These are phyloP conservation scores for Myotis myotis DNA, from an alignment of 2,797 vertebrate species.

Conservation along the genomic window DNA sequence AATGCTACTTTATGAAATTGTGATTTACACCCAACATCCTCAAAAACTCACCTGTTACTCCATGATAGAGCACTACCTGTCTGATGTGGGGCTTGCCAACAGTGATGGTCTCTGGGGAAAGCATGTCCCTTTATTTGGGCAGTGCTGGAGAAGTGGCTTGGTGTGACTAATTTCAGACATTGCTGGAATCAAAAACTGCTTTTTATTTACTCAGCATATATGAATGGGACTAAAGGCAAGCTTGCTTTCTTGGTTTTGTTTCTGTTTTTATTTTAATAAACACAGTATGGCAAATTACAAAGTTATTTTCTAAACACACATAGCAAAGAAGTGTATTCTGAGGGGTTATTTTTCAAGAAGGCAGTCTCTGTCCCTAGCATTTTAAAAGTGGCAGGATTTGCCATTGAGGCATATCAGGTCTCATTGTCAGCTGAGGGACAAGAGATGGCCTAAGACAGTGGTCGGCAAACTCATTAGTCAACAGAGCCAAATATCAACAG, in stretches of 20 bases:
- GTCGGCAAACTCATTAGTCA: no score
- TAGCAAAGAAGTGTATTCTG: background rate
- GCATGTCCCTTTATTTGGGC: background rate
- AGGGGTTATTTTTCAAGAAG: constrained; percentile 2
- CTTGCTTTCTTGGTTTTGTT: background rate
- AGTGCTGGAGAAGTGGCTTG: background rate
- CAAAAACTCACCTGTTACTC: background rate
- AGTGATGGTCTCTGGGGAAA: background rate
- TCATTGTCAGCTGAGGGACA: background rate
- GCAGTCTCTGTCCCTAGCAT: background rate
- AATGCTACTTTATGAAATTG: background rate
- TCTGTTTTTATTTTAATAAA: constrained; percentile 30
- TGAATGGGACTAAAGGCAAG: background rate
- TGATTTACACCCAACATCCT: background rate
- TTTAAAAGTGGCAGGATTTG: constrained; percentile 15
- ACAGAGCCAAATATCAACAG: no score
- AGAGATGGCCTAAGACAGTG: background rate
- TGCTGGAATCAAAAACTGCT: background rate
- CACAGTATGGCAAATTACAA: background rate
- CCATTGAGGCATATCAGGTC: background rate
- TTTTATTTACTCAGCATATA: background rate
- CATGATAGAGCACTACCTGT: background rate
- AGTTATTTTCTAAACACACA: constrained; percentile 22
- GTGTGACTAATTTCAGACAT: background rate
- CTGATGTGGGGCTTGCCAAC: background rate